Conservation (phyloP, 2,113 vertebrate species). For the Silurus meridionalis region DNA sequence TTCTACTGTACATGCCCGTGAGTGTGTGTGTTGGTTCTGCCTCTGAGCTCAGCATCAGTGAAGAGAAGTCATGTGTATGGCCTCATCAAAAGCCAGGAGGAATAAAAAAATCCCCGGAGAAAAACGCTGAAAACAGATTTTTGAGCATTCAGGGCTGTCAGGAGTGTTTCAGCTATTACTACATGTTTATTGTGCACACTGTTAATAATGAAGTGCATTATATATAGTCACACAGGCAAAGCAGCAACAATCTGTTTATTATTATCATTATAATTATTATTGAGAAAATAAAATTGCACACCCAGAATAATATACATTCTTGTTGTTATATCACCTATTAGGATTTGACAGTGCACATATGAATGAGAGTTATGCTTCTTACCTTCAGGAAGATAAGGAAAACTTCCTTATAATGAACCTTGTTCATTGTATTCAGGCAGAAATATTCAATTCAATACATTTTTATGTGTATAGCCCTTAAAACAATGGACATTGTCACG, state of each 20-base stretch:
- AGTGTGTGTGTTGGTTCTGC: not conserved
- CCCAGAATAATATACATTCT: not conserved
- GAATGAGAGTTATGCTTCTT: not conserved
- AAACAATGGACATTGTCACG: too few species aligned
- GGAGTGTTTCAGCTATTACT: not conserved
- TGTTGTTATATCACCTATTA: too few species aligned
- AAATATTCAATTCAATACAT: slow-evolving; percentile 26
- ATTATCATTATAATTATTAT: too few species aligned
- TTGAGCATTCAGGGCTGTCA: not conserved
- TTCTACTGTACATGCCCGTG: not conserved
- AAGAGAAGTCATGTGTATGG: not conserved
- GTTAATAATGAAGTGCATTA: not conserved
- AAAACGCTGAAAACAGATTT: not conserved
- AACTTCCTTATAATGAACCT: not conserved
- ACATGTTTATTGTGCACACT: not conserved
- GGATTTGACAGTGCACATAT: not conserved
- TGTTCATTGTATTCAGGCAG: slow-evolving; percentile 43
- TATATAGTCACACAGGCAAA: not conserved
- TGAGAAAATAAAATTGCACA: not conserved
- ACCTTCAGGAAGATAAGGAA: not conserved
- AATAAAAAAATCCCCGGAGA: not conserved
- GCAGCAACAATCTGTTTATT: not conserved
- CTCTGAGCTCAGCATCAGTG: not conserved
- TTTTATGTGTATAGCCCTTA: too few species aligned
- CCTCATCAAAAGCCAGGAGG: not conserved